A percentile compares a stretch with the other conserved stretches of the same genome.
Evolutionary conservation across 2,113 vertebrate genomes (phyloP).

Genomic region (Chiloscyllium plagiosum): DNA sequence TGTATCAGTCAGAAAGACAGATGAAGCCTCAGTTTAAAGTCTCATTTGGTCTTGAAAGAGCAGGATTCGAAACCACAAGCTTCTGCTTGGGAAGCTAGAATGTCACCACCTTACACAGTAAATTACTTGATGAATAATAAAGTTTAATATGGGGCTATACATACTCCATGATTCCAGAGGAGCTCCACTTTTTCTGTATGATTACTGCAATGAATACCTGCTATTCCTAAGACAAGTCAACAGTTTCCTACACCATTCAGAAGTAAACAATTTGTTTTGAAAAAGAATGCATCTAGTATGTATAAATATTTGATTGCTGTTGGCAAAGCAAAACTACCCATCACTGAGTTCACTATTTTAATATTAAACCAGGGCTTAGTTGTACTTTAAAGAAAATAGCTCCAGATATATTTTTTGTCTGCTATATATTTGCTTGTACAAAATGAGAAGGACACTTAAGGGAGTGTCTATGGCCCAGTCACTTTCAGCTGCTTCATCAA

Average conservation of each 20-base stretch:
- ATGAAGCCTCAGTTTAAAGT: too few relatives aligned
- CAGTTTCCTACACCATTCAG: not conserved
- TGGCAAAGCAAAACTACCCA: not conserved
- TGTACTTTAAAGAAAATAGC: not conserved
- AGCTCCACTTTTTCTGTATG: not conserved
- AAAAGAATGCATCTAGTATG: not conserved
- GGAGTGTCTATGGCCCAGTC: too few relatives aligned
- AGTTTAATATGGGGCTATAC: not conserved
- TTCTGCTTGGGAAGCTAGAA: too few relatives aligned
- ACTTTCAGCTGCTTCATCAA: too few relatives aligned
- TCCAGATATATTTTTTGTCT: not conserved
- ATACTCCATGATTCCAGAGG: too few relatives aligned
- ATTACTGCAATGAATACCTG: not conserved
- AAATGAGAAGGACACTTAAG: not conserved
- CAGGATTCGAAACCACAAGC: too few relatives aligned
- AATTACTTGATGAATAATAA: not conserved
- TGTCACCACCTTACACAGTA: too few relatives aligned
- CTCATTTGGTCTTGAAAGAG: too few relatives aligned
- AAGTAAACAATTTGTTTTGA: not conserved
- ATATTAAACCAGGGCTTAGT: not conserved
- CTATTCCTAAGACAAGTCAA: not conserved
- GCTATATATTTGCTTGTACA: not conserved
- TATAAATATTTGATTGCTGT: not conserved
- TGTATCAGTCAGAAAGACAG: too few relatives aligned
- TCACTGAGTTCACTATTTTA: not conserved